Percentiles rank a stretch among this genome's conserved stretches.
phyloP scores from a whole-genome alignment of 2,113 vertebrate species.

The Cyrtonyx montezumae region DNA sequence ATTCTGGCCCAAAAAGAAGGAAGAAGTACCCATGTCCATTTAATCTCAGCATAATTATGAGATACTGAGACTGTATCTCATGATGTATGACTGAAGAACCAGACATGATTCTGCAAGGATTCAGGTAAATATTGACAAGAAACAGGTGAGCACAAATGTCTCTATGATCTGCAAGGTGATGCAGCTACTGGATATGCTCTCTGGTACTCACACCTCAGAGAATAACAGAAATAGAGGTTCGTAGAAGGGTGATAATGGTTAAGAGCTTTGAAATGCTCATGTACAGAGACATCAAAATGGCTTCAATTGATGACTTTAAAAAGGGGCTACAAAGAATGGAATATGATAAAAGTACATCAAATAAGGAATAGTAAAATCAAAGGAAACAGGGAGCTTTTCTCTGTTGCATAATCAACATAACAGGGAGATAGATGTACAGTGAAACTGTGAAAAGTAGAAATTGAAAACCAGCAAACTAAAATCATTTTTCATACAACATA shows the following conservation, averaged over 20 bases:
- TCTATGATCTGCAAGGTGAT: not conserved
- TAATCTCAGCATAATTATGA: not conserved
- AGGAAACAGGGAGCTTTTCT: not conserved
- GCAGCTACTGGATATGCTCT: not conserved
- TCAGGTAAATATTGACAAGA: not conserved
- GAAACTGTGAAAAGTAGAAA: not conserved
- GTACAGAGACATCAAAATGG: not conserved
- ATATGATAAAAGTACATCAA: not conserved
- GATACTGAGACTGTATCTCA: not conserved
- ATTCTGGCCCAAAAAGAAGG: not conserved
- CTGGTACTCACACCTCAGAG: not conserved
- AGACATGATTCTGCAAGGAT: not conserved
- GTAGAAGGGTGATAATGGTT: not conserved
- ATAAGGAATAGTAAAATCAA: not conserved
- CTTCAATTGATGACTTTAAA: not conserved
- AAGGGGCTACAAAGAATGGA: not conserved
- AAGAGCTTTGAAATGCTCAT: not conserved
- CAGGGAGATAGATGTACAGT: not conserved
- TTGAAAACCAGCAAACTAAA: not conserved
- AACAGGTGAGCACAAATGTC: not conserved
- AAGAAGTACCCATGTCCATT: not conserved
- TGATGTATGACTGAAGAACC: not conserved
- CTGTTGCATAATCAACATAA: not conserved
- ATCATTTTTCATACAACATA: not conserved
- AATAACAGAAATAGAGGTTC: not conserved